Base-by-base conservation (phyloP, 2,888 invertebrate genomes). In the Torymus texanus region DNA sequence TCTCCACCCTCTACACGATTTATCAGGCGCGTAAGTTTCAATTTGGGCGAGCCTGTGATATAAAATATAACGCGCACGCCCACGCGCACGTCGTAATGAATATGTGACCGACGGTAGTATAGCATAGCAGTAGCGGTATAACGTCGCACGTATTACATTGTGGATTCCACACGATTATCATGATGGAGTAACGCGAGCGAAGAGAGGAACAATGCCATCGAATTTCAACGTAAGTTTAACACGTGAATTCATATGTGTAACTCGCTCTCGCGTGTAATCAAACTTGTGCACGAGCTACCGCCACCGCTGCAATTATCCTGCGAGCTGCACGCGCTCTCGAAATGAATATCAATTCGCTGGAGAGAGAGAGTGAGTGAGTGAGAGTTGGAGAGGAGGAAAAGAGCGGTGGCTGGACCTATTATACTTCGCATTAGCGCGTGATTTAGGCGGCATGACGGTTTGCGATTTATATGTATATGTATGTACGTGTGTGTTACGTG, bases 21-120 rank as follows among this genome's bases (percentile, higher is more conserved):
- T 71, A 74, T 80, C 77, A 80, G 51, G 66, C 74, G 78, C 75
- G 71, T 78, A 75, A 78, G 65, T 76, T 81, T 81, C 78, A 78
- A 81, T 81, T 81, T 75, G 58, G 41, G 41, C 41, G 41, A 41
- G 72, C 41, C 21, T 67, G 75, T 51, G 63, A 67, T 75, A 71
- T 41, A 41, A 41, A 68, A 68, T 68, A 68, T 63, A 63, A 56
- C 53, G 16, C 21, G 2, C 21, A 21, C 21, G 2, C 21, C 1
- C 21, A 21, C 21, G 21, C 21, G 21, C 21, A 13, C 58, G 58
- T 50, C 13, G 29, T 78, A 79, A 80, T 72, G 76, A 73, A 63
- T 63, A 61, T 53, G 66, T 51, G 80, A 75, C 21, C 59, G 41
- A 50, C 10, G 62, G 41, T 2, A 21, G 2, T 21, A 21, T 21